Evolutionary conservation across 2,888 invertebrate genomes (phyloP).

Genomic region (Cenopis cana): DNA sequence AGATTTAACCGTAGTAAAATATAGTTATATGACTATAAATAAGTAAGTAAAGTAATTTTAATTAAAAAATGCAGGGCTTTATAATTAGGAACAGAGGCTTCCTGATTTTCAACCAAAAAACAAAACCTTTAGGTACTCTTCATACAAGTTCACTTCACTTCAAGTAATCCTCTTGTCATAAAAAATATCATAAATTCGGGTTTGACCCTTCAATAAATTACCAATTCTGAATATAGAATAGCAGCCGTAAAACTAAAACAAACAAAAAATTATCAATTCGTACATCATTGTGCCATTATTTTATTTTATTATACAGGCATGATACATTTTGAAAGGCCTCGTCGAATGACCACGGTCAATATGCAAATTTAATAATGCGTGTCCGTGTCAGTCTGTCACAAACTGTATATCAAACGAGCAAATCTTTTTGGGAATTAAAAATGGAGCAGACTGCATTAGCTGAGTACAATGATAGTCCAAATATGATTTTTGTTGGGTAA

Average conservation of each 20-base stretch:
- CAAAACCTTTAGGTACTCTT: background rate
- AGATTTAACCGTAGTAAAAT: too few relatives aligned
- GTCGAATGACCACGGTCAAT: conserved; percentile 20
- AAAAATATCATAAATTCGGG: conserved; percentile 22
- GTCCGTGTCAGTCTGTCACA: conserved; percentile 32
- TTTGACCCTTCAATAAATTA: conserved; percentile 21
- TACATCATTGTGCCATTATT: conserved; percentile 8
- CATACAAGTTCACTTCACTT: background rate
- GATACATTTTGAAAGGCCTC: conserved; percentile 32
- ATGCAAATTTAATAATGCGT: conserved; percentile 34
- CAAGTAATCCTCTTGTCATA: conserved; percentile 4
- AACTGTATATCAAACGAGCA: conserved; percentile 4
- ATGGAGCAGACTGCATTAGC: background rate
- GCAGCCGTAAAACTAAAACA: conserved; percentile 32
- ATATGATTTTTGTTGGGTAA: too few relatives aligned
- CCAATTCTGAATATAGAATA: conserved; percentile 22
- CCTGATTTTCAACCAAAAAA: too few relatives aligned
- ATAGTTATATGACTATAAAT: too few relatives aligned
- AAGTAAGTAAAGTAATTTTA: too few relatives aligned
- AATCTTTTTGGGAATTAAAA: conserved; percentile 12
- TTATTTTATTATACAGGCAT: conserved; percentile 20
- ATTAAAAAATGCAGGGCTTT: too few relatives aligned
- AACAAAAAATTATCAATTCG: conserved; percentile 31
- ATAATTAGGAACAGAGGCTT: too few relatives aligned
- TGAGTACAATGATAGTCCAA: background rate